These are phyloP conservation scores for Noctua fimbriata DNA, from an alignment of 2,888 invertebrate species.

Conservation along the genomic window DNA sequence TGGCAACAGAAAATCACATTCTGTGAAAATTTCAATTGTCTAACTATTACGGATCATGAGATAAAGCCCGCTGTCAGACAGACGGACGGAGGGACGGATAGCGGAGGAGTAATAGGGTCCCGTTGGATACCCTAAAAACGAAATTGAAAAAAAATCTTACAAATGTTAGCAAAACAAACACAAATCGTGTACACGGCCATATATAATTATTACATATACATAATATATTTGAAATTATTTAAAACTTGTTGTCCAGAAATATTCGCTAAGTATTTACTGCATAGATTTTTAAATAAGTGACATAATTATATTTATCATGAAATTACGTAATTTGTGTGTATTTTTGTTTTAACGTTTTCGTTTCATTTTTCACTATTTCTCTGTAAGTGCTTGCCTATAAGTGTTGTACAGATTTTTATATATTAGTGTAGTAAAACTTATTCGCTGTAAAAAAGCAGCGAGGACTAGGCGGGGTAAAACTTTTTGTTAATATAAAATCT, in stretches of 20 bases:
- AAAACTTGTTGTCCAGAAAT: constrained; percentile 56
- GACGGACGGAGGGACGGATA: too few species aligned
- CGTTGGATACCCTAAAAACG: too few species aligned
- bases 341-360: constrained; percentile 1
- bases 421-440: constrained; percentile 39
- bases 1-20: too few species aligned
- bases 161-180: not conserved
- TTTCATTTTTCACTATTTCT: not conserved
- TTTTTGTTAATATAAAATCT: too few species aligned
- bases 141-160: not conserved
- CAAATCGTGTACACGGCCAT: constrained; percentile 19
- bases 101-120: too few species aligned
- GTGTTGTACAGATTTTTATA: constrained; percentile 46
- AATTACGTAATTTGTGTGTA: constrained; percentile 26
- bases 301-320: constrained; percentile 27
- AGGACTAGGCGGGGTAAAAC: constrained; percentile 3
- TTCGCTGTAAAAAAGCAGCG: not conserved
- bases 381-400: not conserved
- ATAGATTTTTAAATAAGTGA: constrained; percentile 28
- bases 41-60: too few species aligned
- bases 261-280: constrained; percentile 53
- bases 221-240: constrained; percentile 32
- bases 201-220: constrained; percentile 26
- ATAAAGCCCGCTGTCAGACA: too few species aligned
- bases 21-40: too few species aligned